These are phyloP conservation scores for Colletes collaris DNA, from an alignment of 2,888 invertebrate species.

Conservation along the genomic window DNA sequence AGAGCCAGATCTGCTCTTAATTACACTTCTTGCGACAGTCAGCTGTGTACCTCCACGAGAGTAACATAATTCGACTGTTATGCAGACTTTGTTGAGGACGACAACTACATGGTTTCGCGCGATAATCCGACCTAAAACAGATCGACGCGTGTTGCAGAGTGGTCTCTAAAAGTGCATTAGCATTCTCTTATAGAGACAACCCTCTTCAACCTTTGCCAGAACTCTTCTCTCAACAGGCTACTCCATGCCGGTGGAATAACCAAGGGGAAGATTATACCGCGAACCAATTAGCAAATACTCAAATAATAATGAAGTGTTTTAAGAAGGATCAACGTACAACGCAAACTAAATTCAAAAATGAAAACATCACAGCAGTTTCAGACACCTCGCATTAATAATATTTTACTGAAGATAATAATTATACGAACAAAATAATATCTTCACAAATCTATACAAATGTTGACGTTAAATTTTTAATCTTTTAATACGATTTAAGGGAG, in stretches of 20 bases:
- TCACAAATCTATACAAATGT: too few species aligned
- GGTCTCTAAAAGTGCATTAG: constrained; percentile 47
- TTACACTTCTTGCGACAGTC: constrained; percentile 71
- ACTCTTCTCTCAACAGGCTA: constrained; percentile 26
- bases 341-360: background rate
- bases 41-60: constrained; percentile 29
- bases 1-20: constrained; percentile 66
- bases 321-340: background rate
- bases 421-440: too few species aligned
- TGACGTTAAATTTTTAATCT: too few species aligned
- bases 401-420: too few species aligned
- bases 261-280: background rate
- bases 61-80: constrained; percentile 71
- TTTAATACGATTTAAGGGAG: too few species aligned
- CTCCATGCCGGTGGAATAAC: constrained; percentile 8
- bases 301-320: background rate
- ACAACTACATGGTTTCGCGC: constrained; percentile 33
- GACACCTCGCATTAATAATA: too few species aligned
- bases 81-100: constrained; percentile 54
- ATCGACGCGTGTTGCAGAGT: constrained; percentile 36
- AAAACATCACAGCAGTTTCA: background rate
- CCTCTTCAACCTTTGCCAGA: constrained; percentile 31
- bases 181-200: constrained; percentile 42
- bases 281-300: constrained; percentile 8
- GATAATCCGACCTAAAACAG: constrained; percentile 63